Percentiles rank a stretch among this genome's conserved stretches.
Conservation (phyloP, 2,797 vertebrate genomes). For the Smutsia temminckii region DNA sequence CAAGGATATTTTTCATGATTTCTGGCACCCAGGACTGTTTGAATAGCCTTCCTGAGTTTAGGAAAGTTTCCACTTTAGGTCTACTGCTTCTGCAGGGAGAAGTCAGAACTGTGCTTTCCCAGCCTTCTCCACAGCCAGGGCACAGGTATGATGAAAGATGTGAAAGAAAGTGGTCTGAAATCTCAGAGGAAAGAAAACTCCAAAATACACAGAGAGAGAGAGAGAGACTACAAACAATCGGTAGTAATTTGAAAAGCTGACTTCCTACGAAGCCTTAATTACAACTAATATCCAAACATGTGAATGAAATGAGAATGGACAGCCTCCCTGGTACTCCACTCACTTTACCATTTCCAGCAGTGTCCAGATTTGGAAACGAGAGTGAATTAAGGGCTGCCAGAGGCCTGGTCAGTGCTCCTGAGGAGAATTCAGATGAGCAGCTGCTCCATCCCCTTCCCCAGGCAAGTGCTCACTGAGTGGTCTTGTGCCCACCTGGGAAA, state of each 20-base stretch:
- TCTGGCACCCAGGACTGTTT: background rate
- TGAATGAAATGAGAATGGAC: background rate
- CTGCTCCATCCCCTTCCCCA: background rate
- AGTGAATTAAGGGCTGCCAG: background rate
- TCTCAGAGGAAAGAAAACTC: background rate
- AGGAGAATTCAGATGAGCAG: slow-evolving; percentile 17
- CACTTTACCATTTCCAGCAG: slow-evolving; percentile 20
- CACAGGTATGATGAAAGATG: background rate
- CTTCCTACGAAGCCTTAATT: background rate
- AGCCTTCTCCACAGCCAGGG: background rate
- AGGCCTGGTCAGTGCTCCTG: background rate
- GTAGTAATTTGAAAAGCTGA: background rate
- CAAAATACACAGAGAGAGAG: background rate
- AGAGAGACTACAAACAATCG: background rate
- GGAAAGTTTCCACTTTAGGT: background rate
- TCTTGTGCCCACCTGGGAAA: background rate
- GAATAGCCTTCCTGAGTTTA: background rate
- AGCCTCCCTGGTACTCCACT: background rate
- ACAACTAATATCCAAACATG: background rate
- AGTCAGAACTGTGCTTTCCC: background rate
- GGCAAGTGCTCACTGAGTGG: background rate
- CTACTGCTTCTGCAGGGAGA: background rate
- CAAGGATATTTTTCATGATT: background rate
- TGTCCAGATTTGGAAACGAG: background rate
- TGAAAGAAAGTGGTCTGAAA: background rate